A percentile compares a stretch with the other conserved stretches of the same genome.
These are phyloP conservation scores for Leptopterna dolabrata DNA, from an alignment of 2,888 invertebrate species.

Conservation along the genomic window DNA sequence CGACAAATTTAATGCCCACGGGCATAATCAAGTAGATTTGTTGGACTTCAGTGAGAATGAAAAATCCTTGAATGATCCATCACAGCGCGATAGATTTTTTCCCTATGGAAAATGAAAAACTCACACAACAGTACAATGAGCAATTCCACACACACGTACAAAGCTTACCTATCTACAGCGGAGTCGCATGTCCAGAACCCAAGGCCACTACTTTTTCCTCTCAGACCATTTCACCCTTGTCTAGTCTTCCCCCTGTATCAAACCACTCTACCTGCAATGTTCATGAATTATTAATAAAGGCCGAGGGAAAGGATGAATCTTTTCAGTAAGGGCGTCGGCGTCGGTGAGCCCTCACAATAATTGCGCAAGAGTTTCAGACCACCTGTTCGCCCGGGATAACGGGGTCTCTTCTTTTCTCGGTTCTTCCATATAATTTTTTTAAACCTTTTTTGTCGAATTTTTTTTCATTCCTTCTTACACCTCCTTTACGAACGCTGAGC, in stretches of 20 bases:
- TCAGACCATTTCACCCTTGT: not conserved
- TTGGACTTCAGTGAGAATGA: no score
- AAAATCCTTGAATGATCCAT: no score
- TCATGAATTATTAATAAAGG: slow-evolving; percentile 22
- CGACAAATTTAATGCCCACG: no score
- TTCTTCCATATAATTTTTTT: not conserved
- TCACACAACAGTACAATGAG: no score
- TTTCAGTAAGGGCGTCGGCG: slow-evolving; percentile 5
- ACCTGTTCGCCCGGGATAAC: slow-evolving; percentile 20
- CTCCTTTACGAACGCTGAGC: not conserved
- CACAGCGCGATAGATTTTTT: no score
- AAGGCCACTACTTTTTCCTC: not conserved
- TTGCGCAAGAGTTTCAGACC: slow-evolving; percentile 16
- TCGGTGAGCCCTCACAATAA: slow-evolving; percentile 14
- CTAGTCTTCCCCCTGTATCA: not conserved
- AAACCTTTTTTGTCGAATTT: not conserved
- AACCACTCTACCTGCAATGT: not conserved
- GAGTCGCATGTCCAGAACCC: not conserved
- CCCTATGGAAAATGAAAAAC: no score
- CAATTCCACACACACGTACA: no score
- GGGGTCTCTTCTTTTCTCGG: slow-evolving; percentile 5
- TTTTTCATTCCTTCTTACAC: not conserved
- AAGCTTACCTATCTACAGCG: not conserved
- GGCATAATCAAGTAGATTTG: no score
- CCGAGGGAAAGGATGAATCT: not conserved